Base-by-base conservation (phyloP, 30 jellyfish, hydroid and myxozoan species). In the Pelagia noctiluca region DNA sequence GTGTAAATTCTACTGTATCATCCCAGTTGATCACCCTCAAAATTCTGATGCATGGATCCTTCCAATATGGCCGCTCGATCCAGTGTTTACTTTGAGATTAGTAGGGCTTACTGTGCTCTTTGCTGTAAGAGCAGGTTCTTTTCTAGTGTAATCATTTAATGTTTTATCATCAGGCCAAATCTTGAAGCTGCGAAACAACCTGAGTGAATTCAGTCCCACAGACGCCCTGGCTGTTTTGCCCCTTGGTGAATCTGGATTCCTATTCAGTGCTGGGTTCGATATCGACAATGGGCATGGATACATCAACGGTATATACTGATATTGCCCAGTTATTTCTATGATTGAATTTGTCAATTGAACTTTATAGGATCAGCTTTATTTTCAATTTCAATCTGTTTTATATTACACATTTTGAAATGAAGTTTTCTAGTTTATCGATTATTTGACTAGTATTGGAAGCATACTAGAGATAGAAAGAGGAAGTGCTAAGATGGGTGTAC, bases 231-330 rank as follows among this genome's bases (percentile, higher is more conserved):
- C 83, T 3, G 90, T 84, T 11, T 54, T 78, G 75, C 49, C 35
- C 36, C 48, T 73, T 34, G 92, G 89, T 8, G 90, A 65, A 22
- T 64, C 34, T 22, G 89, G 90, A 2, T 85, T 37, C 32, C 79
- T 90, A 11, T 85, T 90, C 28, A 19, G 97, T 71, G 94, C 89
- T 54, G 96, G 97, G 7, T 83, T 81, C 16, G 97, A 90, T 49
- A 92, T 90, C 37, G 97, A 90, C 71, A 77, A 25, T n/a, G 97
- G 97, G 23, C 81, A 82, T 53, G 96, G 90, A 23, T 84, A 84
- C 49, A 75, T 90, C n/a, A 90, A 90, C 61, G 93, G 97, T 84
- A 73, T 30, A 91, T 12, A 3, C 22, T 8, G 3, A 35, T 3
- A 1, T 19, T 25, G 35, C 57, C 10, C 11, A 33, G 11, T 47